A percentile compares a stretch with the other conserved stretches of the same genome.
Conservation (phyloP, 35 echinoderm and acorn worm species). For the Apostichopus parvimensis region DNA sequence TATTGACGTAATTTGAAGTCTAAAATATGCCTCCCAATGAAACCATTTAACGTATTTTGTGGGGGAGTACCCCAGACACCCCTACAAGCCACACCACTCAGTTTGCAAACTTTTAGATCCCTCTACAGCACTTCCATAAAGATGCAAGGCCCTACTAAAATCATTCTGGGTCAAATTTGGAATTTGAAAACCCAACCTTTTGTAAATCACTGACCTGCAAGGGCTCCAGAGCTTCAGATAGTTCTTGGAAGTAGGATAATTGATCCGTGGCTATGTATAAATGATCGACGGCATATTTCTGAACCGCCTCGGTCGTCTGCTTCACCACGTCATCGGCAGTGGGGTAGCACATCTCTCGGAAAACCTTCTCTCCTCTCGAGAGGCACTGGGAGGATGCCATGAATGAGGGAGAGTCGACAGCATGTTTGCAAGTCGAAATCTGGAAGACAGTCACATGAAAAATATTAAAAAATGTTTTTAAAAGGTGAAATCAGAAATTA, state of each 20-base stretch:
- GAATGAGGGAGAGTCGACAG: slow-evolving; percentile 39
- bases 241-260: slow-evolving; percentile 64
- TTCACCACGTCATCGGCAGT: slow-evolving; percentile 48
- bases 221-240: slow-evolving; percentile 61
- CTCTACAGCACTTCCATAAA: too few species aligned
- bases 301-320: slow-evolving; percentile 56
- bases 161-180: too few species aligned
- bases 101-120: too few species aligned
- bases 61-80: too few species aligned
- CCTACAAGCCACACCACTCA: too few species aligned
- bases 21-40: too few species aligned
- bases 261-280: slow-evolving; percentile 94
- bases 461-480: too few species aligned
- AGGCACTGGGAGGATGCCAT: slow-evolving; percentile 94
- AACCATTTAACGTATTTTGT: too few species aligned
- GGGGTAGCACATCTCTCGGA: slow-evolving; percentile 79
- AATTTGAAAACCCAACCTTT: too few species aligned
- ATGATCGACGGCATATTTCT: slow-evolving; percentile 74
- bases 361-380: slow-evolving; percentile 28
- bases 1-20: too few species aligned
- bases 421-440: slow-evolving; percentile 73
- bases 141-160: too few species aligned
- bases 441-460: not conserved
- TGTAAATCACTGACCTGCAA: slow-evolving; percentile 46
- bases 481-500: too few species aligned